Base-by-base conservation (phyloP, 2,888 invertebrate genomes). In the Lissonota sp. region DNA sequence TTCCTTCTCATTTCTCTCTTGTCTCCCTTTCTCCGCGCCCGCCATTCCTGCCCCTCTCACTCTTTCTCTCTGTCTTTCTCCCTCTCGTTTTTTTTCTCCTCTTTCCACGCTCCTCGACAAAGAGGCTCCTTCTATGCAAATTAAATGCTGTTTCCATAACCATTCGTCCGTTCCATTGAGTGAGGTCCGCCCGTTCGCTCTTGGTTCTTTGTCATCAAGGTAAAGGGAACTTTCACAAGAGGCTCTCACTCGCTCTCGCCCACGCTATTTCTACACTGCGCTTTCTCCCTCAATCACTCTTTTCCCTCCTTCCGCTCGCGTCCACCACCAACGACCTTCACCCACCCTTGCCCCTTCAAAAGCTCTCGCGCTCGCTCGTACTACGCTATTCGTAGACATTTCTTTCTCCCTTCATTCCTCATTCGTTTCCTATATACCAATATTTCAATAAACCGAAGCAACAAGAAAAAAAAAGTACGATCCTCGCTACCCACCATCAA, bases 71-170 rank as follows among this genome's bases (percentile, higher is more conserved):
- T n/a, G n/a, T n/a, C 85, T 86, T 85, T 87, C 84, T 76, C 70
- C 79, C 77, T 80, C 74, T 83, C 72, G 26, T 26, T 69, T 76
- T 26, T 69, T 76, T 75, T 76, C 75, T 51, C 46, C 79, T 69
- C 70, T 69, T 73, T 60, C 58, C 79, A 63, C 80, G 79, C 74
- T 66, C 74, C 88, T 90, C 90, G 90, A 91, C 91, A 91, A 91
- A 91, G 91, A 90, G 89, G 87, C 91, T 91, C 92, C 91, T 92
- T 92, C 92, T 92, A 92, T 92, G 92, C 92, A 92, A 92, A 92
- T 92, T 92, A 92, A 92, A 92, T 92, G 92, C 92, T 92, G 92
- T 91, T 92, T 92, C 91, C 91, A 92, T 92, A 92, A 92, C 92
- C 92, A 92, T 91, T 92, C 91, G 92, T 91, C 92, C 92, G 91